phyloP scores from a whole-genome alignment of 2,113 vertebrate species.

The Monopterus albus region DNA sequence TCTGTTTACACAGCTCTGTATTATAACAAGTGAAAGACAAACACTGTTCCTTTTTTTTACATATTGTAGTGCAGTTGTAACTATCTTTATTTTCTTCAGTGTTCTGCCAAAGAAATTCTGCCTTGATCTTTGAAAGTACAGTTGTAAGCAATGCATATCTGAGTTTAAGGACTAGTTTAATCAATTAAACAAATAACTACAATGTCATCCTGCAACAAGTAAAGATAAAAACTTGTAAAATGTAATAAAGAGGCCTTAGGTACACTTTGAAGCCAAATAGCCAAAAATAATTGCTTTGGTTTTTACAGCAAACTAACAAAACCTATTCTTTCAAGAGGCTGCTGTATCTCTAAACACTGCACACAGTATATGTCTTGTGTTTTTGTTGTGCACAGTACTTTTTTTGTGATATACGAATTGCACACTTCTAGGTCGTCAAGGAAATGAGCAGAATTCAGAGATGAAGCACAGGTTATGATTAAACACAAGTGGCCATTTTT shows the following conservation, averaged over 20 bases:
- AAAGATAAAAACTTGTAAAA: no score
- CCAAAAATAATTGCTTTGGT: neutral
- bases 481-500: constrained; percentile 36
- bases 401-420: constrained; percentile 31
- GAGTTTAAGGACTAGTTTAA: constrained; percentile 27
- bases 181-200: neutral
- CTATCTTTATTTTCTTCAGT: constrained; percentile 39
- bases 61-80: constrained; percentile 34
- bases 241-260: constrained; percentile 23
- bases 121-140: constrained; percentile 30
- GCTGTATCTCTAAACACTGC: constrained; percentile 5
- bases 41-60: constrained; percentile 57
- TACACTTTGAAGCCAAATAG: constrained; percentile 2
- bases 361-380: constrained; percentile 10
- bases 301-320: constrained; percentile 20
- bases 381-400: constrained; percentile 49
- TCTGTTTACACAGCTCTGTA: constrained; percentile 71
- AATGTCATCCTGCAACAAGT: no score
- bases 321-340: neutral
- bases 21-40: constrained; percentile 56
- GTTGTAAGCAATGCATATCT: constrained; percentile 27
- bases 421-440: constrained; percentile 58
- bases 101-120: constrained; percentile 74
- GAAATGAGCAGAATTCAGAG: constrained; percentile 34
- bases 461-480: constrained; percentile 55